Base-by-base conservation (phyloP, 2,888 invertebrate species). In the Trichopoda pennipes region DNA sequence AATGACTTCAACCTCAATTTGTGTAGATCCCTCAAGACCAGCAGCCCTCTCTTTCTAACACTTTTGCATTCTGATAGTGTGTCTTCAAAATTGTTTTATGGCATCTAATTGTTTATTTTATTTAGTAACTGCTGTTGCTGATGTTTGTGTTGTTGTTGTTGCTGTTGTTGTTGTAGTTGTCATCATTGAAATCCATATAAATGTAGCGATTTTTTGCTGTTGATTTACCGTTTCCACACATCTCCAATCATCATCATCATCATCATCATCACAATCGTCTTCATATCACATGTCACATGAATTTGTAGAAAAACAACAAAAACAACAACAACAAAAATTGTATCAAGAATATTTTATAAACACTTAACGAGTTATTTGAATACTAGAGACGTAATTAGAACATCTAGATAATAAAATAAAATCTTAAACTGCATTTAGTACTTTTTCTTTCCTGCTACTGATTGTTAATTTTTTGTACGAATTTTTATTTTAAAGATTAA, bases 351-450 rank as follows among this genome's bases (percentile, higher is more conserved):
- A 42, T 56, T 56, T 55, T 47, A 1, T 35, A 21, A 44, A 63
- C 44, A 35, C 28, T 49, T 44, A 17, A 51, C n/a, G 7, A 28
- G 76, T 77, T 81, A 79, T 83, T 80, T 61, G 79, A 84, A 76
- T 79, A 73, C 60, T 58, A 55, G 61, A 75, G 77, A 83, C 80
- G 83, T 84, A 84, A 83, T 84, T 84, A 80, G 84, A 83, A 83
- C 83, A 73, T 49, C 16, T 51, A 75, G 35, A 66, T 28, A 53
- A 38, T 19, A 17, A 3, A 21, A 14, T 55, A 63, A 73, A 44
- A 63, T 73, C 61, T 53, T 23, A 60, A 19, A 53, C 17, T 42
- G 55, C 58, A 23, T 38, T 21, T 55, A 9, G 38, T n/a, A 23
- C 63, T 63, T 47, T 60, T n/a, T 38, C 63, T 63, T 47, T 60